These are phyloP conservation scores for Manduca sexta DNA, from an alignment of 1,140 invertebrate genomes.

Conservation along the genomic window DNA sequence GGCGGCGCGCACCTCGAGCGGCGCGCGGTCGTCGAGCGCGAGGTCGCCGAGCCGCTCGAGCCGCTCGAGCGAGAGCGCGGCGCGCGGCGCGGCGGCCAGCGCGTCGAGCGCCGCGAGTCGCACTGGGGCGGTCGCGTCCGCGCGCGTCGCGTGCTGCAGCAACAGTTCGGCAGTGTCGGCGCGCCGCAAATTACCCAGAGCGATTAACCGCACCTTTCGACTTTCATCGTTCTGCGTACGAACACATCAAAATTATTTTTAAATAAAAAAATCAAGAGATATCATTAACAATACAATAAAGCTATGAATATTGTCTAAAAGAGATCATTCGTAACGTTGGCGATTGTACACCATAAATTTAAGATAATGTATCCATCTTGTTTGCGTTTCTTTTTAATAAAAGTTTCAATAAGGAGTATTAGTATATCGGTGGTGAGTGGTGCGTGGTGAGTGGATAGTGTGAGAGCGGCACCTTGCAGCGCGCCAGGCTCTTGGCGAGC, in stretches of 20 bases:
- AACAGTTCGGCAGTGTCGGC: constrained; percentile 26
- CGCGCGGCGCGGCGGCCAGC: constrained; percentile 4
- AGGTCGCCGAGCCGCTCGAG: constrained; percentile 20
- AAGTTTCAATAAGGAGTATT: too few relatives aligned
- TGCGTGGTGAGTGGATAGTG: background rate
- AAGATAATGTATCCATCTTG: too few relatives aligned
- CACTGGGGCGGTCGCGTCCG: background rate
- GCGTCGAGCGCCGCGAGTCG: constrained; percentile 2
- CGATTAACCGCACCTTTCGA: constrained; percentile 17
- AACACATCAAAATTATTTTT: too few relatives aligned
- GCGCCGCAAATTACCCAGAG: constrained; percentile 38
- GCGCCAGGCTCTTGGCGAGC: constrained; percentile 10
- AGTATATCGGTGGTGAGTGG: background rate
- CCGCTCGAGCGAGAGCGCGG: constrained; percentile 13
- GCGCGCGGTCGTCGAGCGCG: constrained; percentile 5
- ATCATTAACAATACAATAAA: too few relatives aligned
- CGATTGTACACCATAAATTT: too few relatives aligned
- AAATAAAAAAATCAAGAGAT: too few relatives aligned
- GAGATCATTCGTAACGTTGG: too few relatives aligned
- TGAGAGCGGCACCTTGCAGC: constrained; percentile 14
- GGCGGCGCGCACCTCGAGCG: constrained; percentile 32
- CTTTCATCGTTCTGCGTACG: constrained; percentile 27
- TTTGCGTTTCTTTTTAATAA: too few relatives aligned
- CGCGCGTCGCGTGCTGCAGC: constrained; percentile 24
- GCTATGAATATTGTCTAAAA: too few relatives aligned